Evolutionary conservation across 2,113 vertebrate species (phyloP), one percentile per base, ranked within the genome.

Genomic region (Tachuris rubrigastra): DNA sequence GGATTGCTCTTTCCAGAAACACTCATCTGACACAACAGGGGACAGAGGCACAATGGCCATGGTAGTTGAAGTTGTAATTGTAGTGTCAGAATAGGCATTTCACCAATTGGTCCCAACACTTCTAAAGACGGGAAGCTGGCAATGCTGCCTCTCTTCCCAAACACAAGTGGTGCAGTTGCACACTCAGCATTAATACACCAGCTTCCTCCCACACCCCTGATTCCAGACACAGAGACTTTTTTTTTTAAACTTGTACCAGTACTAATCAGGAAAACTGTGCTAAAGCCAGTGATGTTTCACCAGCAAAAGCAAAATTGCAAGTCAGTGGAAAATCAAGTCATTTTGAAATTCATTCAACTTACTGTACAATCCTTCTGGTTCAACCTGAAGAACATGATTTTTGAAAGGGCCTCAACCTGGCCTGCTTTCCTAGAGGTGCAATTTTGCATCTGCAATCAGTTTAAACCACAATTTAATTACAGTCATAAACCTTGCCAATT

Each of bases 371-470:
- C 68, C 84, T 81, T 96, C 96, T 95, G 44, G 92, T 93, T 96
- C 91, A 96, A 88, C 92, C 86, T 86, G 85, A 95, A 95, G 82
- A 96, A 92, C 95, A 75, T 79, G 65, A 92, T 79, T 97, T 96
- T 93, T 85, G 84, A 93, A 90, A 92, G 79, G 68, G 87, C 88
- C 82, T 95, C 79, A 92, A 72, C 55, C 90, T 94, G 87, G 85
- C 72, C 83, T 88, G 41, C 79, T 91, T 96, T 95, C 85, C 95
- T 96, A 90, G 72, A 88, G 90, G 71, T 94, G 85, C 55, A 95
- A 83, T 96, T 96, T 93, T 97, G 87, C 89, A 91, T 95, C 91
- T 95, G 85, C 90, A 91, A 87, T 96, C 92, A 91, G 82, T 90
- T 95, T 88, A 86, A 97, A 77, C 76, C 83, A 92, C 85, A 95